phyloP scores from a whole-genome alignment of 2,113 vertebrate genomes.

The Saccopteryx leptura region DNA sequence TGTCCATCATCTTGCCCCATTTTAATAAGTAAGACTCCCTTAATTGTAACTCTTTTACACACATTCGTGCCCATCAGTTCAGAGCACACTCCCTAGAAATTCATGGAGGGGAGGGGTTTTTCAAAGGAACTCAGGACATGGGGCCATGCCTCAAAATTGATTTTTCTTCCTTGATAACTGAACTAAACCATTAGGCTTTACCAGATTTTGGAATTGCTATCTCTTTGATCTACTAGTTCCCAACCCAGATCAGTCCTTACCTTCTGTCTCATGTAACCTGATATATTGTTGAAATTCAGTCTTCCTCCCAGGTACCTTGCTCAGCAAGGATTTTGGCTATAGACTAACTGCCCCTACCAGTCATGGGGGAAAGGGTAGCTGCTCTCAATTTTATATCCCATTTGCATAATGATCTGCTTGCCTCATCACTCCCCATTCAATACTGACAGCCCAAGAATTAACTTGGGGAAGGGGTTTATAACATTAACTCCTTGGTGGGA shows the following conservation, averaged over 20 bases:
- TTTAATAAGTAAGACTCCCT: not conserved
- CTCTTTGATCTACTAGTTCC: not conserved
- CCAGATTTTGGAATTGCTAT: not conserved
- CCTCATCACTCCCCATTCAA: not conserved
- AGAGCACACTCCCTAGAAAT: not conserved
- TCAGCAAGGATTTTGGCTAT: not conserved
- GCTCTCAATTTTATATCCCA: not conserved
- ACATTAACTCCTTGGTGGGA: not conserved
- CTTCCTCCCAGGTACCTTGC: not conserved
- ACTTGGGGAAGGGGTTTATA: not conserved
- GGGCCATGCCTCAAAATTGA: not conserved
- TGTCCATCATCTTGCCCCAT: not conserved
- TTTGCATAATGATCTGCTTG: not conserved
- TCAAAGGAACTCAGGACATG: not conserved
- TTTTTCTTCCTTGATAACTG: not conserved
- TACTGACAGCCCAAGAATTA: not conserved
- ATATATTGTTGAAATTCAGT: not conserved
- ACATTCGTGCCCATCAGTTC: not conserved
- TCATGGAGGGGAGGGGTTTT: not conserved
- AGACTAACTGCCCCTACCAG: too few relatives aligned
- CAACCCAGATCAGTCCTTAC: not conserved
- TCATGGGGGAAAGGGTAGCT: too few relatives aligned
- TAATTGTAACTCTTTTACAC: not conserved
- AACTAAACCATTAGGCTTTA: not conserved
- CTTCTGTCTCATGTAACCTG: not conserved